Percentiles rank a stretch among this genome's conserved stretches.
phyloP scores from a whole-genome alignment of 2,113 vertebrate species.

The Callionymus lyra region DNA sequence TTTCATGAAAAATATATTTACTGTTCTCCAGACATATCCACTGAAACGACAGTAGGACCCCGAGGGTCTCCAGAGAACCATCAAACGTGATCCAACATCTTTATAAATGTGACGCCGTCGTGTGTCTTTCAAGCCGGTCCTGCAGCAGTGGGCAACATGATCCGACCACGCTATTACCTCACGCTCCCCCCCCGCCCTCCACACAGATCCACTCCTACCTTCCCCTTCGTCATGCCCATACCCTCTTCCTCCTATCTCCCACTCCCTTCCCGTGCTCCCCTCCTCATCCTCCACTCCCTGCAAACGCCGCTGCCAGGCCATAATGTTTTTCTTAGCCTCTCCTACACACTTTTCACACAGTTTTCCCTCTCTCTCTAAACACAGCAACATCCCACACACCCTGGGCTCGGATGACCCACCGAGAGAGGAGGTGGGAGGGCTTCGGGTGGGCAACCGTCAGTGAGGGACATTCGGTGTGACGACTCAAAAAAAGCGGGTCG shows the following conservation, averaged over 20 bases:
- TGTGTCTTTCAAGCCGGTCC: no score
- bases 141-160: slow-evolving; percentile 69
- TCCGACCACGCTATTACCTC: slow-evolving; percentile 56
- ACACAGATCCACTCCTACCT: slow-evolving; percentile 43
- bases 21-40: no score
- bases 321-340: slow-evolving; percentile 74
- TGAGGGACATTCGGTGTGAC: slow-evolving; percentile 27
- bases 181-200: slow-evolving; percentile 34
- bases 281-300: slow-evolving; percentile 52
- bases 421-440: slow-evolving; percentile 58
- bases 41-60: no score
- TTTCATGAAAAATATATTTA: no score
- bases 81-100: no score
- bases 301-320: slow-evolving; percentile 53
- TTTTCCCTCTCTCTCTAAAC: slow-evolving; percentile 57
- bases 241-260: slow-evolving; percentile 18
- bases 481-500: slow-evolving; percentile 5
- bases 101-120: no score
- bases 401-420: slow-evolving; percentile 56
- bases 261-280: slow-evolving; percentile 34
- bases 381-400: slow-evolving; percentile 58
- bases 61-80: no score
- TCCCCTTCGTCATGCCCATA: slow-evolving; percentile 44
- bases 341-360: slow-evolving; percentile 75
- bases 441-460: slow-evolving; percentile 48